Conservation (phyloP, 2,888 invertebrate genomes). For the Lasius platythorax region DNA sequence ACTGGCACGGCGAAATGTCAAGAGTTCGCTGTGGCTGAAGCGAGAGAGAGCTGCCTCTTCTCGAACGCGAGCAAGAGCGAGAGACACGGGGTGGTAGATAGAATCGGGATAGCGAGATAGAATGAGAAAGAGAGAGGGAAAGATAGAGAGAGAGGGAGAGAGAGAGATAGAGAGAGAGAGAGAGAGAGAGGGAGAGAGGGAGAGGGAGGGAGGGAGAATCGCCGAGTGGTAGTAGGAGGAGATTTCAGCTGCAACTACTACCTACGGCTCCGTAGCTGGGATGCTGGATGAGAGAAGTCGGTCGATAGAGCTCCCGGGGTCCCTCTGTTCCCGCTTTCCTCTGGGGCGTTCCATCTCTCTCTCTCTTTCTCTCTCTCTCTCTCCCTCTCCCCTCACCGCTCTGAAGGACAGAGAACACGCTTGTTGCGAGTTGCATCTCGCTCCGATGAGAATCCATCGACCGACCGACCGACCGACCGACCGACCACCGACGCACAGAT, state of each 20-base stretch:
- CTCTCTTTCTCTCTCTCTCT: constrained; percentile 34
- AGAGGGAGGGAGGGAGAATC: background rate
- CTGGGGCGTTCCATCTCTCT: constrained; percentile 55
- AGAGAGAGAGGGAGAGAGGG: background rate
- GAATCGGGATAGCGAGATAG: constrained; percentile 51
- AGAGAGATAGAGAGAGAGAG: background rate
- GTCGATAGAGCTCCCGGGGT: constrained; percentile 84
- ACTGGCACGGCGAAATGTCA: constrained; percentile 79
- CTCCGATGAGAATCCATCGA: constrained; percentile 37
- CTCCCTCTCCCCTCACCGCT: constrained; percentile 41
- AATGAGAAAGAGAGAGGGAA: constrained; percentile 55
- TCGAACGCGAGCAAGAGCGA: constrained; percentile 45
- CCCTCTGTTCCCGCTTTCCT: constrained; percentile 64
- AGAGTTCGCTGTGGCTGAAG: constrained; percentile 75
- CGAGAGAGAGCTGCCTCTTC: constrained; percentile 55
- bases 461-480: constrained; percentile 52
- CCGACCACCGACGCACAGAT: constrained; percentile 60
- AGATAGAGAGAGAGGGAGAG: background rate
- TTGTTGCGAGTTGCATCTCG: constrained; percentile 53
- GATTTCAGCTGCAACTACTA: constrained; percentile 81
- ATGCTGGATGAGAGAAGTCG: constrained; percentile 83
- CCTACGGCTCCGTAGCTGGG: constrained; percentile 81
- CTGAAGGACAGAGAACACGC: constrained; percentile 49
- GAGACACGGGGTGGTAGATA: constrained; percentile 28
- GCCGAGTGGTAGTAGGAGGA: constrained; percentile 54